Evolutionary conservation across 1,140 invertebrate species (phyloP).

Genomic region (Phthorimaea operculella): DNA sequence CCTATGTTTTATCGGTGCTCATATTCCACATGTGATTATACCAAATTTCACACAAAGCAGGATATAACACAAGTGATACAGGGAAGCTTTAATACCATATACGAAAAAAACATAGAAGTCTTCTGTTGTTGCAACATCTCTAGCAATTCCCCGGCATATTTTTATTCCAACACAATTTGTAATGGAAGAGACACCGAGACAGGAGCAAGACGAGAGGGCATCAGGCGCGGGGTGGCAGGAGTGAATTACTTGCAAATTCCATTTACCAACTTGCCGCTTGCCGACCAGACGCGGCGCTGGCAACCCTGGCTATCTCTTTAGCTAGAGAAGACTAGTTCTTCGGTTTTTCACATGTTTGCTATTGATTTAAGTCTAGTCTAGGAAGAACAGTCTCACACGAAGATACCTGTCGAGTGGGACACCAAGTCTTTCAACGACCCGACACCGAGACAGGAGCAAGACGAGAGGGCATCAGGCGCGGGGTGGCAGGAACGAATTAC

Average conservation of each 20-base stretch:
- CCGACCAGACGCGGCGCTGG: constrained; percentile 23
- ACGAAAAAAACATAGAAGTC: no score
- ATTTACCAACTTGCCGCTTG: constrained; percentile 54
- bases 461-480: constrained; percentile 23
- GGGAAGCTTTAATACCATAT: no score
- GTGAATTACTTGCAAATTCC: constrained; percentile 65
- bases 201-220: constrained; percentile 38
- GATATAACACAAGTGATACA: background rate
- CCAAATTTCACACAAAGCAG: no score
- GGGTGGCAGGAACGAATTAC: constrained; percentile 51
- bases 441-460: constrained; percentile 60
- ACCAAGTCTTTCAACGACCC: no score
- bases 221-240: constrained; percentile 33
- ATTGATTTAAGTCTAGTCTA: no score
- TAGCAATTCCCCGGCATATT: constrained; percentile 34
- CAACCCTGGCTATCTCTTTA: no score
- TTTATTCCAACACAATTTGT: constrained; percentile 68
- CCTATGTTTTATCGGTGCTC: no score
- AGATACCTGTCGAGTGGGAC: no score
- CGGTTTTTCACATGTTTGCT: no score
- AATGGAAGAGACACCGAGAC: constrained; percentile 64
- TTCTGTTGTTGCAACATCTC: constrained; percentile 13
- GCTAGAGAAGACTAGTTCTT: no score
- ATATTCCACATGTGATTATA: no score
- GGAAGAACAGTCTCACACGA: no score